A percentile compares a stretch with the other conserved stretches of the same genome.
Conservation (phyloP, 2,888 invertebrate species). For the Amitus sp. region DNA sequence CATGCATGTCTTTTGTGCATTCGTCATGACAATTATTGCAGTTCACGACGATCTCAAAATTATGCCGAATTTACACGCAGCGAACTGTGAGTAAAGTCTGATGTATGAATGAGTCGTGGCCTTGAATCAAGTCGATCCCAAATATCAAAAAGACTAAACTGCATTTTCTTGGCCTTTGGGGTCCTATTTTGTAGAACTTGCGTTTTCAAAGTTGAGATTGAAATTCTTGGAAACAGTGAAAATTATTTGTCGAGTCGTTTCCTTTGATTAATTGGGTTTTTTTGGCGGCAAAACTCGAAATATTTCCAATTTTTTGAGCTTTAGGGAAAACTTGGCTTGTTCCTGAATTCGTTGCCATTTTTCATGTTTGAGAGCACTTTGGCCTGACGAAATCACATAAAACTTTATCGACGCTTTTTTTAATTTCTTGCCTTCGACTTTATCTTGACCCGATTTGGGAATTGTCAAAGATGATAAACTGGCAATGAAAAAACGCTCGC, state of each 20-base stretch:
- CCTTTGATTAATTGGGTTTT: too few relatives aligned
- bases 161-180: too few relatives aligned
- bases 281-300: too few relatives aligned
- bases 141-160: too few relatives aligned
- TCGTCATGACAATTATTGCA: neutral
- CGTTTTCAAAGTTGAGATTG: too few relatives aligned
- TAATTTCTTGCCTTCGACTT: conserved; percentile 4
- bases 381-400: neutral
- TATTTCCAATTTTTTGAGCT: too few relatives aligned
- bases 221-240: too few relatives aligned
- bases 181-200: too few relatives aligned
- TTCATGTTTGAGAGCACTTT: too few relatives aligned
- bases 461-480: conserved; percentile 24
- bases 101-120: conserved; percentile 28
- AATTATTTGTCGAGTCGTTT: too few relatives aligned
- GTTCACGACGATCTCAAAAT: conserved; percentile 1
- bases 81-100: conserved; percentile 20
- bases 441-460: conserved; percentile 24
- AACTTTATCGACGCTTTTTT: conserved; percentile 4
- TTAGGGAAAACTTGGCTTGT: too few relatives aligned
- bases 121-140: conserved; percentile 27
- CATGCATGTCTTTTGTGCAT: neutral
- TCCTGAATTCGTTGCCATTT: too few relatives aligned
- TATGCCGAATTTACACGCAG: conserved; percentile 3
- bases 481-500: conserved; percentile 11